Evolutionary conservation across 2,113 vertebrate species (phyloP), one percentile per base, ranked within the genome.

Genomic region (Chiloscyllium plagiosum): DNA sequence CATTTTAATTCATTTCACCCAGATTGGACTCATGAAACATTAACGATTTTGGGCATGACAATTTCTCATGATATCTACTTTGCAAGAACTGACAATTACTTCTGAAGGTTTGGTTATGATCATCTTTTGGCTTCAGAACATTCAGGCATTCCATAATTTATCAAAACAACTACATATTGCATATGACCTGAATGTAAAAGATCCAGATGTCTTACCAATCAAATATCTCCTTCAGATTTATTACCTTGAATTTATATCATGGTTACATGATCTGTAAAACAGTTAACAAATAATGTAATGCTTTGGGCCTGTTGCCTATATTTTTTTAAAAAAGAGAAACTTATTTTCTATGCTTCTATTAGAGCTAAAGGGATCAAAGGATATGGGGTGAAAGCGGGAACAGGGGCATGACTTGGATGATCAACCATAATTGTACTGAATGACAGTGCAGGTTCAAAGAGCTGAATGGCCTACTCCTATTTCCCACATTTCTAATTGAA

Each of bases 201-300:
- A 33, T 92, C 56, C 87, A 61, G 10, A 61, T 33, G 26, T 56
- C 52, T 90, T 56, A 52, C 52, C n/a, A 92, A 61, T 92, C 26
- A 92, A 92, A 65, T 65, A 92, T 92, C 26, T 33, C 50, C 52
- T 90, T 90, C 52, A 65, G 29, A 92, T 61, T 92, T 92, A 92
- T 65, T 92, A 92, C 52, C 13, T n/a, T 92, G 87, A 65, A 65
- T 65, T 92, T 65, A 92, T 65, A 33, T 92, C 29, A 17, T 20
- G 52, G 4, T 90, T 92, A 92, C 4, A 0, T 65, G 87, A 92
- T 65, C 24, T n/a, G 33, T 61, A 65, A 65, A 65, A 61, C 13
- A 92, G 29, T 92, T 92, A n/a, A 83, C 65, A 92, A 61, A 92
- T 61, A 56, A 56, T 65, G 56, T 33, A 61, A 33, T 33, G 19